Conservation (phyloP, 2,113 vertebrate species). For the Otocyon megalotis region DNA sequence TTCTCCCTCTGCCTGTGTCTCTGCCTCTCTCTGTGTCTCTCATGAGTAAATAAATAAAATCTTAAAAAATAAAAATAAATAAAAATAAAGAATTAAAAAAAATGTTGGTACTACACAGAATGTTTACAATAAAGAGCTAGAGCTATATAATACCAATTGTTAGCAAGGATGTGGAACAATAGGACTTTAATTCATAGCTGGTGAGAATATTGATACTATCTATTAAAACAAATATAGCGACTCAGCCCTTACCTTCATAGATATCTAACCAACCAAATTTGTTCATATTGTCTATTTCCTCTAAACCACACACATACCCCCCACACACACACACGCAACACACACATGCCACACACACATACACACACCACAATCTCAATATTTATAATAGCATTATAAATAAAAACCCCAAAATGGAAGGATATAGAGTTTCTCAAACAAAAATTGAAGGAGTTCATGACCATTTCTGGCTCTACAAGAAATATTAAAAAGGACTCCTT, state of each 20-base stretch:
- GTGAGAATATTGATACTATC: not conserved
- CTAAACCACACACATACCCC: not conserved
- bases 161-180: not conserved
- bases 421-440: no score
- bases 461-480: no score
- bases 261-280: not conserved
- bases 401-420: not conserved
- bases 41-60: no score
- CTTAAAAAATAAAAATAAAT: no score
- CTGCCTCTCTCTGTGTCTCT: no score
- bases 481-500: no score
- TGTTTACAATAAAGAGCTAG: not conserved
- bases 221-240: not conserved
- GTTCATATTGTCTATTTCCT: not conserved
- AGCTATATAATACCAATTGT: no score
- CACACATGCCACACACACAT: no score
- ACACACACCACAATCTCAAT: not conserved
- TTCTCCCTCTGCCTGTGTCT: no score
- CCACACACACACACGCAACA: no score
- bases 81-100: no score
- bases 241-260: not conserved
- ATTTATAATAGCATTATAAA: not conserved
- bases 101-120: not conserved
- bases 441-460: no score
- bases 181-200: not conserved